phyloP scores from a whole-genome alignment of 2,797 vertebrate species.

The Gymnopithys bicolor region DNA sequence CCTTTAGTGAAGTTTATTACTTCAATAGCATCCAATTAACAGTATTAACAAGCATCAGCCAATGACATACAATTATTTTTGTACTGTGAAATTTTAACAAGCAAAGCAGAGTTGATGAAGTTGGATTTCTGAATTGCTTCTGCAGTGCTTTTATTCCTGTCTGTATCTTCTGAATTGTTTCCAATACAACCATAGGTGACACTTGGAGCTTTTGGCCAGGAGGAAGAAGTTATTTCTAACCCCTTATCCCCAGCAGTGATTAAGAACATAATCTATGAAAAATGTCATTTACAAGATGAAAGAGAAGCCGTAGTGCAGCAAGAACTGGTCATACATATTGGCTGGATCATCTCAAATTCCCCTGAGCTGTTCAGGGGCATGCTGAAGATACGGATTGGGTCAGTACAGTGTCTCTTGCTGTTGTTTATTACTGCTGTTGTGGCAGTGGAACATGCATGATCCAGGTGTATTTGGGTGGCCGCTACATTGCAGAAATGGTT shows the following conservation, averaged over 20 bases:
- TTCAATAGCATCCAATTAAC: conserved; percentile 31
- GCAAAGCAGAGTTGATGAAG: neutral
- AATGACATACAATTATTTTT: neutral
- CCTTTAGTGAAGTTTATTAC: neutral
- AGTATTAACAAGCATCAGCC: neutral
- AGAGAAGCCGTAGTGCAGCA: conserved; percentile 94
- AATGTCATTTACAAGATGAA: conserved; percentile 86
- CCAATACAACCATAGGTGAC: conserved; percentile 84
- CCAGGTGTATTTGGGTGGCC: neutral
- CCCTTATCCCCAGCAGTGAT: conserved; percentile 94
- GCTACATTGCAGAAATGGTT: neutral
- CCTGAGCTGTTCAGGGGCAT: conserved; percentile 96
- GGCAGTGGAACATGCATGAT: neutral
- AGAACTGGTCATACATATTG: conserved; percentile 97
- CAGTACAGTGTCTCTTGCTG: conserved; percentile 21
- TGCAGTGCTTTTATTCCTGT: neutral
- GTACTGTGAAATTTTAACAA: neutral
- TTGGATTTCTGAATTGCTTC: neutral
- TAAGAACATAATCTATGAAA: conserved; percentile 94
- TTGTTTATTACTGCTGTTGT: neutral
- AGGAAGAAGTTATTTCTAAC: conserved; percentile 97
- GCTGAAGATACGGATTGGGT: conserved; percentile 98
- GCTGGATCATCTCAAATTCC: conserved; percentile 97
- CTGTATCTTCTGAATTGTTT: neutral
- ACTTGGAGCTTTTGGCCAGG: conserved; percentile 94